Evolutionary conservation across 2,797 vertebrate species (phyloP), one percentile per base, ranked within the genome.

Genomic region (Danionella dracula): DNA sequence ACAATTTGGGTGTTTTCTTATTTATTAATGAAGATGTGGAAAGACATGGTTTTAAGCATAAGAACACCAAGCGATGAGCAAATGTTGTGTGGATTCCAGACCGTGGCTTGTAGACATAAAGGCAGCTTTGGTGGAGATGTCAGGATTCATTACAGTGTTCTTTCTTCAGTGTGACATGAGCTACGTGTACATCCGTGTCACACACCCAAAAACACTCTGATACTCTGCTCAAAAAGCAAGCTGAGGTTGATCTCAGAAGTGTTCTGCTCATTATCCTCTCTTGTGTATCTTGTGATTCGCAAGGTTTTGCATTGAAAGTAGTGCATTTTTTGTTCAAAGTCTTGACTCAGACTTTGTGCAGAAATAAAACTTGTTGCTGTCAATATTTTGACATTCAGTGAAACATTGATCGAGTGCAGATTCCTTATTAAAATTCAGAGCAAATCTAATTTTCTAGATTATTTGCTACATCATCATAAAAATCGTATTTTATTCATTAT

Each of bases 121-220:
- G 21, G 46, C n/a, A 2, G 16, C 11, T 27, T 27, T 41, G 51
- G 45, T 38, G 53, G 46, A 34, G 32, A 37, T 57, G 32, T 62
- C 48, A 51, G 19, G 51, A 59, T 16, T 63, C 70, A 53, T 46
- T 55, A 41, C 6, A 19, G 29, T 37, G n/a, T 5, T 19, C 16
- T 16, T 20, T 50, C 35, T 42, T 68, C 42, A 21, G 42, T 61
- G 16, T 19, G 72, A 71, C 46, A 67, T 54, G 29, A 74, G 40
- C 35, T 20, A 55, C 40, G 46, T 10, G 63, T 41, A 61, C 8
- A 7, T 66, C 23, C 42, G 46, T 49, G 53, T 57, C 46, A 48
- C 21, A 53, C 17, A 50, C 13, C n/a, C 29, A 5, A 3, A 27
- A 3, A 27, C 23, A 27, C 23, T 3, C 23, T 3, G 3, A 27